Percentiles rank a stretch among this genome's conserved stretches.
These are phyloP conservation scores for Polypterus senegalus DNA, from an alignment of 2,113 vertebrate species.

Conservation along the genomic window DNA sequence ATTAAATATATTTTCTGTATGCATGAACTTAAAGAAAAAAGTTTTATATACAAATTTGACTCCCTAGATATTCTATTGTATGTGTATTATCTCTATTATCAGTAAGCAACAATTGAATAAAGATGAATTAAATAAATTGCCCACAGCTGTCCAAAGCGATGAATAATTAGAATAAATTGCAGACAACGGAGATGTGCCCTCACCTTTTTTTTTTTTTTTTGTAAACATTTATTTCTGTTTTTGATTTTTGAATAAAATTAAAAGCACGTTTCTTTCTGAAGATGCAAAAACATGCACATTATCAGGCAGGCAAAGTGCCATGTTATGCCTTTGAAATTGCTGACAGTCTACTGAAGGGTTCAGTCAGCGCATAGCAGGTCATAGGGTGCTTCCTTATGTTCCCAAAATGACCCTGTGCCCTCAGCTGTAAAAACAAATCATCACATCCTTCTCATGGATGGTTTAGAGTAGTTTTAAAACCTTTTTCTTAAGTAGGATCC, in stretches of 20 bases:
- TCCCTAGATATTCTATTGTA: too few relatives aligned
- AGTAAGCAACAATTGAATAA: too few relatives aligned
- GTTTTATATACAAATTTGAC: too few relatives aligned
- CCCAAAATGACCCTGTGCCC: neutral
- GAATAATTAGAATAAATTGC: too few relatives aligned
- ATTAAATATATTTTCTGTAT: too few relatives aligned
- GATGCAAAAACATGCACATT: neutral
- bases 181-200: too few relatives aligned
- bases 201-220: too few relatives aligned
- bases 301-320: neutral
- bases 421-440: constrained; percentile 4
- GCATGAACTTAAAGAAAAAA: too few relatives aligned
- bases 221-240: neutral
- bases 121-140: too few relatives aligned
- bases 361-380: neutral
- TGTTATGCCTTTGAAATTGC: neutral
- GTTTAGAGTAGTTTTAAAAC: neutral
- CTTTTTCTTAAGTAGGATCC: too few relatives aligned
- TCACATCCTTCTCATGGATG: neutral
- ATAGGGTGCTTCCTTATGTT: neutral
- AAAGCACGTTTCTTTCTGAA: neutral
- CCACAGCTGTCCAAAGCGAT: too few relatives aligned
- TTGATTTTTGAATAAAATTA: neutral
- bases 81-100: too few relatives aligned
- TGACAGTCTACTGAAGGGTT: neutral